Evolutionary conservation across 1,140 invertebrate species (phyloP).

Genomic region (Maconellicoccus hirsutus): DNA sequence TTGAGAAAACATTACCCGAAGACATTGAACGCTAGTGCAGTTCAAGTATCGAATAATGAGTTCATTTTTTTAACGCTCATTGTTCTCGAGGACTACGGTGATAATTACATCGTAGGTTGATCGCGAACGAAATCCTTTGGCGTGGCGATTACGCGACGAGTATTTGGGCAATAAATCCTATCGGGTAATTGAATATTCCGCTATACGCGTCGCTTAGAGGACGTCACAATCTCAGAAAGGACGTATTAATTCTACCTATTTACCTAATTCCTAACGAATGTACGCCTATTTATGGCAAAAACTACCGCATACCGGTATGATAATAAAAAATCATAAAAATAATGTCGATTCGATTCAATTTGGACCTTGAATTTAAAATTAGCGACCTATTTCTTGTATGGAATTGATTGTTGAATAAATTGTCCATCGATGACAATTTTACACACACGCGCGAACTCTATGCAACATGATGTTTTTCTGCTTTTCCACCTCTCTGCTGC

Average conservation of each 20-base stretch:
- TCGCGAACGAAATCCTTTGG: too few relatives aligned
- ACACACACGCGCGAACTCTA: not conserved
- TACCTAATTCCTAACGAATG: conserved; percentile 11
- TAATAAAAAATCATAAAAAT: conserved; percentile 18
- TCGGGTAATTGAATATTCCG: not conserved
- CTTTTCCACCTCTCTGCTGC: too few relatives aligned
- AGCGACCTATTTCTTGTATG: conserved; percentile 16
- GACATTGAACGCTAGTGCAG: not conserved
- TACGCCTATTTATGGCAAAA: conserved; percentile 16
- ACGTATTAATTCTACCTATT: conserved; percentile 1
- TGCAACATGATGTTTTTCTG: too few relatives aligned
- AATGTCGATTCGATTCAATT: conserved; percentile 11
- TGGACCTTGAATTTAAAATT: conserved; percentile 22
- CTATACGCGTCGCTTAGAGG: not conserved
- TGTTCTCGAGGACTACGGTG: not conserved
- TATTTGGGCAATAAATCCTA: not conserved
- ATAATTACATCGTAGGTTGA: not conserved
- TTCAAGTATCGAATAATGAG: not conserved
- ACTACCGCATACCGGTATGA: not conserved
- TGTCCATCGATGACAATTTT: conserved; percentile 11
- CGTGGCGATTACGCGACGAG: not conserved
- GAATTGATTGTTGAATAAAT: conserved; percentile 12
- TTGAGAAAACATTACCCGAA: not conserved
- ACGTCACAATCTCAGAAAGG: not conserved
- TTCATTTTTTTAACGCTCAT: not conserved